Conservation (phyloP, 1,140 invertebrate genomes). For the Parapsyche elsis region DNA sequence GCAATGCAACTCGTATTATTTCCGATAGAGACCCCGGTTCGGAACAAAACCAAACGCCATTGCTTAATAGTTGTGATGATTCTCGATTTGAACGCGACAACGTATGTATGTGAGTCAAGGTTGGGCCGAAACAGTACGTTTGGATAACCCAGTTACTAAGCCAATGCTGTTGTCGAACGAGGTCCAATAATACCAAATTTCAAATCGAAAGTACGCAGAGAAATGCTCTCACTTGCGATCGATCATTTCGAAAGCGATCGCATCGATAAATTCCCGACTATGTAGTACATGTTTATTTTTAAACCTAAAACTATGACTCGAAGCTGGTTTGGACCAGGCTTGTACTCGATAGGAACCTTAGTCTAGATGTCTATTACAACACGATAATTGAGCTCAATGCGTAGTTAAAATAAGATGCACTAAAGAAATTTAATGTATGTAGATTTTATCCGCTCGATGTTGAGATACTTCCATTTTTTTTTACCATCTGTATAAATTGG, state of each 20-base stretch:
- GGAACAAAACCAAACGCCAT: neutral
- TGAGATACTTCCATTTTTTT: too few relatives aligned
- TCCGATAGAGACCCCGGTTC: neutral
- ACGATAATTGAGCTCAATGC: too few relatives aligned
- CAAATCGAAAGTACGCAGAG: slow-evolving; percentile 13
- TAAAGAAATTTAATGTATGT: too few relatives aligned
- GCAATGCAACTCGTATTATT: neutral
- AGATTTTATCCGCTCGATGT: too few relatives aligned
- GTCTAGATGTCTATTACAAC: too few relatives aligned
- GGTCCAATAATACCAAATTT: neutral
- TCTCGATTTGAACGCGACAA: neutral
- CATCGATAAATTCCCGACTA: neutral
- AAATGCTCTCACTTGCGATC: slow-evolving; percentile 19
- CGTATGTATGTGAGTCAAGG: slow-evolving; percentile 9
- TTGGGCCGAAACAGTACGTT: neutral
- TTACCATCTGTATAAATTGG: neutral
- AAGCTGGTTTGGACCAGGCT: too few relatives aligned
- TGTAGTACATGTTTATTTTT: too few relatives aligned
- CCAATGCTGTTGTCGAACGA: neutral
- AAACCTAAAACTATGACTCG: too few relatives aligned
- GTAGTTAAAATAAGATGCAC: too few relatives aligned
- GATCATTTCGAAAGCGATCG: neutral
- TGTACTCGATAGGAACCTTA: too few relatives aligned
- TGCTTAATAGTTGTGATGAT: neutral
- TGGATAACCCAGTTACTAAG: neutral